phyloP scores from a whole-genome alignment of 1,140 invertebrate species.

The Cydia strobilella region DNA sequence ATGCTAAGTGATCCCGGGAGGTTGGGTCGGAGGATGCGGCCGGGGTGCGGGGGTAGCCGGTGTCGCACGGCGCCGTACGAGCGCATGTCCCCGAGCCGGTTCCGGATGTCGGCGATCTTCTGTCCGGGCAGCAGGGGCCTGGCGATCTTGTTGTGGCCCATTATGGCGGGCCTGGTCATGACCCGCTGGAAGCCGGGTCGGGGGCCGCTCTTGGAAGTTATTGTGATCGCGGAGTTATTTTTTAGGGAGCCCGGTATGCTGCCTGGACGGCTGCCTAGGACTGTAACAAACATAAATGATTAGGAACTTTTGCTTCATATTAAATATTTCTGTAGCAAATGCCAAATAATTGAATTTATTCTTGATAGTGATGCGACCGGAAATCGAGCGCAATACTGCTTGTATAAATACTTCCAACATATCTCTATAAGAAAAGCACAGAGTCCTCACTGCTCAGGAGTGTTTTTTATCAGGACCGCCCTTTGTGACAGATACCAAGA shows the following conservation, averaged over 20 bases:
- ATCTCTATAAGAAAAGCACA: too few species aligned
- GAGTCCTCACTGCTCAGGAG: too few species aligned
- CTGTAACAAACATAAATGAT: slow-evolving; percentile 50
- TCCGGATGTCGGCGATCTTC: slow-evolving; percentile 70
- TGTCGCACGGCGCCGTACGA: slow-evolving; percentile 54
- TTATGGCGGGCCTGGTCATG: slow-evolving; percentile 58
- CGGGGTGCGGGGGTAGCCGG: slow-evolving; percentile 46
- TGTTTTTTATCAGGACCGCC: too few species aligned
- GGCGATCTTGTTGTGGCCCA: slow-evolving; percentile 61
- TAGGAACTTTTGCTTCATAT: background rate
- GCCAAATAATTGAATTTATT: too few species aligned
- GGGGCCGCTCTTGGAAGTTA: slow-evolving; percentile 81
- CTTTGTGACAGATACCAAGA: too few species aligned
- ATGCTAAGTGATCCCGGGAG: slow-evolving; percentile 71
- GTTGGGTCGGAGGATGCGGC: slow-evolving; percentile 57
- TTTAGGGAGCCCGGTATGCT: slow-evolving; percentile 83
- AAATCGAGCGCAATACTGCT: too few species aligned
- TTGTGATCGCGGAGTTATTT: slow-evolving; percentile 85
- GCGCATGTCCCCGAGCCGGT: slow-evolving; percentile 61
- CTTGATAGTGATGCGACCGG: too few species aligned
- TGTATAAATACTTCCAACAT: too few species aligned
- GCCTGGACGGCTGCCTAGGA: slow-evolving; percentile 74
- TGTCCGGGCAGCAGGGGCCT: slow-evolving; percentile 66
- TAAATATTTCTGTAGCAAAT: background rate
- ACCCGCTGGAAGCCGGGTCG: slow-evolving; percentile 67